These are phyloP conservation scores for Cricetomys ansorgei DNA, from an alignment of 2,113 vertebrate species.

Conservation along the genomic window DNA sequence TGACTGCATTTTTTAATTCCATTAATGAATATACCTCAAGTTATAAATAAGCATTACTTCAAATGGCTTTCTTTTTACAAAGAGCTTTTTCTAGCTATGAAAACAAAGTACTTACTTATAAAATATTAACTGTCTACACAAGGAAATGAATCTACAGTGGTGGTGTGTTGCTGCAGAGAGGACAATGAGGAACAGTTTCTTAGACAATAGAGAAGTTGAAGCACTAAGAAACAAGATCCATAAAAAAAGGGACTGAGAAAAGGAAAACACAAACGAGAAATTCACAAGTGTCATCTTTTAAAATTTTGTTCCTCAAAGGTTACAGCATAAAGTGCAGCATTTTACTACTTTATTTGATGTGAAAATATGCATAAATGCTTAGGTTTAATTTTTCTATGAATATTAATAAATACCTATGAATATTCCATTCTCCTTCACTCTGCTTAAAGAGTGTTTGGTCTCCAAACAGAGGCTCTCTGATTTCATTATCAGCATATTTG, in stretches of 20 bases:
- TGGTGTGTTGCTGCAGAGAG: not conserved
- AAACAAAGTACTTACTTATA: not conserved
- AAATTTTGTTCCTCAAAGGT: not conserved
- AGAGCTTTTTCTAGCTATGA: not conserved
- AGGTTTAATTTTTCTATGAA: not conserved
- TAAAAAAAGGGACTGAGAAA: too few species aligned
- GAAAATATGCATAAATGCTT: not conserved
- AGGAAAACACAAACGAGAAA: not conserved
- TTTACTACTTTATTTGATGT: not conserved
- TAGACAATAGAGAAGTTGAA: not conserved
- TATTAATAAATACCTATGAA: conserved; percentile 2
- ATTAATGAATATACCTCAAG: not conserved
- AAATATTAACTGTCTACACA: not conserved
- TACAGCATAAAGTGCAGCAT: not conserved
- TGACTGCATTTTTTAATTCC: conserved; percentile 16
- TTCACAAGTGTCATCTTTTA: not conserved
- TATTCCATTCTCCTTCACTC: not conserved
- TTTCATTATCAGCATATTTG: not conserved
- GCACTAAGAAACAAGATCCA: too few species aligned
- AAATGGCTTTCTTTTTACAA: not conserved
- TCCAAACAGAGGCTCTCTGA: conserved; percentile 24
- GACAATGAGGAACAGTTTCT: not conserved
- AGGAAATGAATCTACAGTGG: not conserved
- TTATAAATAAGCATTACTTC: conserved; percentile 9
- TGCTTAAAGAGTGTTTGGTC: conserved; percentile 2